Base-by-base conservation (phyloP, 2,888 invertebrate species). In the Philonicus albiceps region DNA sequence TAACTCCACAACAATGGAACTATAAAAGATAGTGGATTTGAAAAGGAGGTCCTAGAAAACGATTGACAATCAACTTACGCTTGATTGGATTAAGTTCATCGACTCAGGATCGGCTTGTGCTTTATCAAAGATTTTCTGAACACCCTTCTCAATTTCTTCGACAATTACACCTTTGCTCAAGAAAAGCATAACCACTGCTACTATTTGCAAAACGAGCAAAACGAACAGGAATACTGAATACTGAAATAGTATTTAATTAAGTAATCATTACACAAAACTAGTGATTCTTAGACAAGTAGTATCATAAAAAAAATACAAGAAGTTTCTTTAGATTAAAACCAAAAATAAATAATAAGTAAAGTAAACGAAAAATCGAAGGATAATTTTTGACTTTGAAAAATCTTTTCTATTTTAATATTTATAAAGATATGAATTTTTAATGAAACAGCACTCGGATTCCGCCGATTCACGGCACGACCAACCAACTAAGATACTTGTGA, bases 161-260 rank as follows among this genome's bases (percentile, higher is more conserved):
- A 93, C 92, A 81, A 94, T 91, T 87, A 93, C 94, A 4, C 94
- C 94, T 37, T 94, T 93, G 90, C 95, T 93, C 3, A 95, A 92
- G 92, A 96, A 96, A 86, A 95, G 93, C 86, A 94, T 94, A 11
- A 95, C 94, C 0, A 95, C 95, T 88, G 96, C 92, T 22, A 95
- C 94, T 88, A 96, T 93, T 94, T 96, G 96, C 86, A 95, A 91
- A 86, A 96, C 94, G 91, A 96, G 95, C 88, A 96, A 93, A 78
- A 95, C 93, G 89, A 96, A 92, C 89, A 96, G 92, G 91, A 95
- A 94, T 89, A 96, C 94, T 5, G 96, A 94, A 92, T 96, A 96
- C 96, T 96, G 92, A 85, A 93, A 85, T 27, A 78, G 37, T 6
- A 4, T 7, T 13, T n/a, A 4, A 0, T 74, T 83, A 85, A 37